These are phyloP conservation scores for Callyntrura guangdongensis DNA, from an alignment of 2,888 invertebrate species.

Conservation along the genomic window DNA sequence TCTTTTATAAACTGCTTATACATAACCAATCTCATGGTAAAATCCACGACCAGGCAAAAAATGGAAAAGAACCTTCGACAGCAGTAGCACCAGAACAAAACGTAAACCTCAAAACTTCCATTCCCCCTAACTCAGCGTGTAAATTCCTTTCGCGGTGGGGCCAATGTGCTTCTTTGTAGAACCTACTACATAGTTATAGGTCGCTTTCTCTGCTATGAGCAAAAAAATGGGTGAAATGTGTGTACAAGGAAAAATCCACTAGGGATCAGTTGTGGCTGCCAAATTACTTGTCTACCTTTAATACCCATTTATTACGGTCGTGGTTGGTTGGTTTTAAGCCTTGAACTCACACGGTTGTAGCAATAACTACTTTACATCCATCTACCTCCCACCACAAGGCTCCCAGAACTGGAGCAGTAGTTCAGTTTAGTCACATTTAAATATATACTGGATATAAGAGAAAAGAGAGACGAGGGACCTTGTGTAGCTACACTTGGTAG, in stretches of 20 bases:
- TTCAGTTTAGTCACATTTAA: conserved; percentile 17
- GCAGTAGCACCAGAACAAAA: neutral
- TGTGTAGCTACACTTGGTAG: neutral
- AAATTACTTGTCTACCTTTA: conserved; percentile 77
- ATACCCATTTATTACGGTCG: conserved; percentile 72
- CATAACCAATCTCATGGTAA: neutral
- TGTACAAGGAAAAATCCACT: conserved; percentile 50
- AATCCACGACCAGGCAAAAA: no score
- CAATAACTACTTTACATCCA: neutral
- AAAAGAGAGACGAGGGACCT: neutral
- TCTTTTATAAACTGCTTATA: conserved; percentile 26
- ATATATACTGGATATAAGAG: neutral
- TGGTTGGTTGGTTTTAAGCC: conserved; percentile 62
- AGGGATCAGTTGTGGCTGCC: conserved; percentile 75
- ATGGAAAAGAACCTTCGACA: neutral
- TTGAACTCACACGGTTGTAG: conserved; percentile 49
- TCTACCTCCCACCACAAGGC: neutral
- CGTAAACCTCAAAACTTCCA: conserved; percentile 23
- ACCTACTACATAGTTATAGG: neutral
- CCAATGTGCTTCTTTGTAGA: no score
- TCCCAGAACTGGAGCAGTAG: conserved; percentile 33
- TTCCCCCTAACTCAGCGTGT: conserved; percentile 1
- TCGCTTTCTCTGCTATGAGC: neutral
- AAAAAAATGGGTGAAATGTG: neutral
- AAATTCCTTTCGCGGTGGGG: neutral